Conservation (phyloP, 2,797 vertebrate species). For the Acanthurus tractus region DNA sequence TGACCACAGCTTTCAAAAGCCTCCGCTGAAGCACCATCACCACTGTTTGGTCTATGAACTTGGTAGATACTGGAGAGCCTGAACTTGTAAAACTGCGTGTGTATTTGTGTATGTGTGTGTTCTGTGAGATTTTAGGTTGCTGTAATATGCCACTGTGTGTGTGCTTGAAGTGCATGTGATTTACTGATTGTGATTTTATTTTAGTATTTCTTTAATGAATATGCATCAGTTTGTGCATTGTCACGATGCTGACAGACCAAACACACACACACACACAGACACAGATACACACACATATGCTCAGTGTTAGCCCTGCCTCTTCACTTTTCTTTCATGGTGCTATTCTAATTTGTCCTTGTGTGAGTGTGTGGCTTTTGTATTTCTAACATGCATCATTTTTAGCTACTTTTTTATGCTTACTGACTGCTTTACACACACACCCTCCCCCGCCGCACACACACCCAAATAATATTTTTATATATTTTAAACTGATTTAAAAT, state of each 20-base stretch:
- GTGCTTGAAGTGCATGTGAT: conserved; percentile 1
- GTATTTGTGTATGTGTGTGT: neutral
- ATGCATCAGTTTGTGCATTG: conserved; percentile 30
- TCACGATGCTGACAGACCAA: too few relatives aligned
- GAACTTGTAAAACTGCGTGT: conserved; percentile 12
- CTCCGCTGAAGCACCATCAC: conserved; percentile 1
- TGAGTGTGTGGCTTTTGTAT: conserved; percentile 32
- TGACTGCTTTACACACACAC: too few relatives aligned
- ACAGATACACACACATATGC: conserved; percentile 25
- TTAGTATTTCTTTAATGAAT: conserved; percentile 70
- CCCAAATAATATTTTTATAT: neutral
- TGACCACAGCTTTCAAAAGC: conserved; percentile 38
- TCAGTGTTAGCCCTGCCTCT: conserved; percentile 22
- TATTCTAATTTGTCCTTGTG: conserved; percentile 44
- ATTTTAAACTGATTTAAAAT: conserved; percentile 11
- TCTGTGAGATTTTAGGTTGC: neutral
- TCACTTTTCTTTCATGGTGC: conserved; percentile 41
- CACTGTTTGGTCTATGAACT: conserved; percentile 14
- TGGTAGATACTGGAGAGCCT: conserved; percentile 7
- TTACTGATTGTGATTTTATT: conserved; percentile 54
- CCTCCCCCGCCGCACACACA: too few relatives aligned
- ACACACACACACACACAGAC: conserved; percentile 1
- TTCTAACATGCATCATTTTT: conserved; percentile 22
- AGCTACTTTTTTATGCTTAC: neutral
- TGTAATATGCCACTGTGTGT: neutral